Evolutionary conservation across 1,140 invertebrate genomes (phyloP), one percentile per base, ranked within the genome.

Genomic region (Ptiloglossa arizonensis): DNA sequence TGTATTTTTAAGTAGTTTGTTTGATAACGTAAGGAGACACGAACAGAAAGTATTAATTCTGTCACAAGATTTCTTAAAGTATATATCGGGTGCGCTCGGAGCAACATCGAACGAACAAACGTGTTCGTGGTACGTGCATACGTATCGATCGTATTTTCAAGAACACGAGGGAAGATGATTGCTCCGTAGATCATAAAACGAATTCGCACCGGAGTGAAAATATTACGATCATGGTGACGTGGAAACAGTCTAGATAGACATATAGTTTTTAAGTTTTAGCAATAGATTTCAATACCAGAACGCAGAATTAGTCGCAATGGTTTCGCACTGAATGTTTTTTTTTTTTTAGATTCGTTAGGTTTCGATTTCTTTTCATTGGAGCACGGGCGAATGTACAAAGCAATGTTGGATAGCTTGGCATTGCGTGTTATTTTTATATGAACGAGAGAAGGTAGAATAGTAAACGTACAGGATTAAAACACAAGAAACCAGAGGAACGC

Each of bases 331-430:
- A 83, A 79, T 69, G 77, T 83, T 74, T 85, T n/a, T n/a, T n/a
- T n/a, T n/a, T n/a, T n/a, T n/a, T 87, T 85, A 83, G 68, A 74
- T 90, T 89, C 64, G 54, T 89, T 89, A 89, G 84, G 76, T 87
- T 89, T 62, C 81, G 79, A 88, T 86, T 87, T 90, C 87, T 80
- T 92, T 92, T 92, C 80, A 92, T 92, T 93, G 90, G 91, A 92
- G 91, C 92, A 92, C 91, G 90, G 90, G 91, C 86, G 90, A 92
- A 93, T 93, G 92, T 93, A 93, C 91, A 93, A 93, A 93, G 91
- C 91, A 92, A 92, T 92, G 92, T 87, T 87, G 87, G 86, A 89
- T 90, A 89, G 85, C 81, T 90, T 90, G 83, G 87, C 91, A 91
- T 92, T 92, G 91, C 91, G 79, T 87, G 82, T 92, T 93, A 93